Evolutionary conservation across 1,140 invertebrate genomes (phyloP).

Genomic region (Nasonia longicornis): DNA sequence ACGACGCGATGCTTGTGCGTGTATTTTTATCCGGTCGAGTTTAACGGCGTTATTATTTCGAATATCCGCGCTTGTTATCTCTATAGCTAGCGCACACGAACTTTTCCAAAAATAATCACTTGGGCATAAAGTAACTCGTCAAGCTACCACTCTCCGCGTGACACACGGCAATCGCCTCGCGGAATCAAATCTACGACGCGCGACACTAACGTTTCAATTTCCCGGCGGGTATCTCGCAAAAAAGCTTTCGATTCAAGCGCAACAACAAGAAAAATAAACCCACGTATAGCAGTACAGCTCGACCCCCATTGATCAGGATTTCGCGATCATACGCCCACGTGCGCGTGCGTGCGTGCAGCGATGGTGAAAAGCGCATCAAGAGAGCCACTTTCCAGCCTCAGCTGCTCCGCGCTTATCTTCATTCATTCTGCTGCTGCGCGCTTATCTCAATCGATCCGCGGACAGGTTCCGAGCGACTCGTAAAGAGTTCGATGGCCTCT

Average conservation of each 20-base stretch:
- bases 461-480: slow-evolving; percentile 54
- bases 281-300: not conserved
- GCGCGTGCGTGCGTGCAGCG: not conserved
- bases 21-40: no score
- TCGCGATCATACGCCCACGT: slow-evolving; percentile 21
- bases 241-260: no score
- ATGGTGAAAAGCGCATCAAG: slow-evolving; percentile 19
- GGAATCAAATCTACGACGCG: no score
- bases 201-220: no score
- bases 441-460: slow-evolving; percentile 48
- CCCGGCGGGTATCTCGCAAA: no score
- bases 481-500: slow-evolving; percentile 57
- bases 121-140: no score
- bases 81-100: no score
- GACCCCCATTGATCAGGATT: slow-evolving; percentile 22
- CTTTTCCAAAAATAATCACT: no score
- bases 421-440: slow-evolving; percentile 30
- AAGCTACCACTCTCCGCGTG: no score
- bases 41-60: no score
- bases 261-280: not conserved
- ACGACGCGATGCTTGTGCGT: not conserved
- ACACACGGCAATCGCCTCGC: no score
- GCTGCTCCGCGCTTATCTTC: slow-evolving; percentile 14
- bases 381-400: slow-evolving; percentile 7
- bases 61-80: no score